phyloP scores from a whole-genome alignment of 2,888 invertebrate genomes.

The Craniophora ligustri region DNA sequence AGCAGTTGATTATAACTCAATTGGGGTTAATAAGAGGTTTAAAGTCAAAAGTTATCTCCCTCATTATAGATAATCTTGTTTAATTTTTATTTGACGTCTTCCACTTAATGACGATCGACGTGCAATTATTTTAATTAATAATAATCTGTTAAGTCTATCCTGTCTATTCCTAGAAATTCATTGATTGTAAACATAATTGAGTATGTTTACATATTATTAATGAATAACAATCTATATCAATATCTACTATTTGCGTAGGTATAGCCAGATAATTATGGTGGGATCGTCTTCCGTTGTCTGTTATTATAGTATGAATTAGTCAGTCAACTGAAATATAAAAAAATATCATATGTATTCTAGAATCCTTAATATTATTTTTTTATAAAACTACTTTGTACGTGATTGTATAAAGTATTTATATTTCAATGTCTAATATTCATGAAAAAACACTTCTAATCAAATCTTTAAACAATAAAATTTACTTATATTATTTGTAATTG shows the following conservation, averaged over 20 bases:
- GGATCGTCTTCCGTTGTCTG: no score
- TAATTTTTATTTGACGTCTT: conserved; percentile 28
- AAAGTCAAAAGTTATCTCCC: conserved; percentile 37
- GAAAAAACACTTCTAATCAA: no score
- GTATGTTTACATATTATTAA: conserved; percentile 15
- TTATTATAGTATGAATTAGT: no score
- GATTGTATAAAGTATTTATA: no score
- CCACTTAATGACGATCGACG: conserved; percentile 11
- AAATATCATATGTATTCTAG: no score
- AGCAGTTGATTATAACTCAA: conserved; percentile 21
- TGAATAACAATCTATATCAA: not conserved
- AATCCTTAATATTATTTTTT: no score
- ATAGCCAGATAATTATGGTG: not conserved
- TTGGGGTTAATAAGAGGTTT: conserved; percentile 22
- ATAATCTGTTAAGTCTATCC: conserved; percentile 23
- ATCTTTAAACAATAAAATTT: no score
- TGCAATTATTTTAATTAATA: conserved; percentile 18
- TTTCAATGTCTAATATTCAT: no score
- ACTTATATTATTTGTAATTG: no score
- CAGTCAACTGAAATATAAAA: no score
- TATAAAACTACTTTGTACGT: no score
- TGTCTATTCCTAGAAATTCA: conserved; percentile 26
- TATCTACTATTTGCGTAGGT: not conserved
- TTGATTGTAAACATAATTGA: conserved; percentile 21
- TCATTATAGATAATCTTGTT: conserved; percentile 23